Conservation (phyloP, 2,113 vertebrate species). For the Plecturocebus donacophilus region DNA sequence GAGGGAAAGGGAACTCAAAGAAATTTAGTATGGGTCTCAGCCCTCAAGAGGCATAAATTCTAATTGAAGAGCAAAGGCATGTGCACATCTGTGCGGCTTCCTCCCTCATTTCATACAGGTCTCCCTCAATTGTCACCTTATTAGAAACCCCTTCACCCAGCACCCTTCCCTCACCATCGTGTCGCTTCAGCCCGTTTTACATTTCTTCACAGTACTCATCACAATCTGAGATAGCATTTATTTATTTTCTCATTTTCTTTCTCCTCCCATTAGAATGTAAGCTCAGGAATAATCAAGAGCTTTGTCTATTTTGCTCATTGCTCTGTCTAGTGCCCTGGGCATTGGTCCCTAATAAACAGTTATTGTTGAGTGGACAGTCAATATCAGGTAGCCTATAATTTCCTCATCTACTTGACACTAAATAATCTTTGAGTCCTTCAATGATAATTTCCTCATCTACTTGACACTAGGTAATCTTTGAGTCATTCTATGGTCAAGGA, state of each 20-base stretch:
- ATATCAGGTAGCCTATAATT: background rate
- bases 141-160: too few species aligned
- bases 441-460: background rate
- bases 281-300: background rate
- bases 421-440: background rate
- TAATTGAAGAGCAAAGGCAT: background rate
- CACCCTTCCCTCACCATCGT: background rate
- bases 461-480: background rate
- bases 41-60: background rate
- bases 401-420: background rate
- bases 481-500: background rate
- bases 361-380: background rate
- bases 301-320: background rate
- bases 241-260: background rate
- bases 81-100: accelerated
- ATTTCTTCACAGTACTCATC: background rate
- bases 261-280: background rate
- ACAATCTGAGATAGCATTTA: background rate
- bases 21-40: background rate
- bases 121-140: background rate
- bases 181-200: background rate
- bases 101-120: background rate
- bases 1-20: background rate
- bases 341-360: background rate
- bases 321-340: background rate